These are phyloP conservation scores for Cotesia congregata DNA, from an alignment of 2,888 invertebrate species.

Conservation along the genomic window DNA sequence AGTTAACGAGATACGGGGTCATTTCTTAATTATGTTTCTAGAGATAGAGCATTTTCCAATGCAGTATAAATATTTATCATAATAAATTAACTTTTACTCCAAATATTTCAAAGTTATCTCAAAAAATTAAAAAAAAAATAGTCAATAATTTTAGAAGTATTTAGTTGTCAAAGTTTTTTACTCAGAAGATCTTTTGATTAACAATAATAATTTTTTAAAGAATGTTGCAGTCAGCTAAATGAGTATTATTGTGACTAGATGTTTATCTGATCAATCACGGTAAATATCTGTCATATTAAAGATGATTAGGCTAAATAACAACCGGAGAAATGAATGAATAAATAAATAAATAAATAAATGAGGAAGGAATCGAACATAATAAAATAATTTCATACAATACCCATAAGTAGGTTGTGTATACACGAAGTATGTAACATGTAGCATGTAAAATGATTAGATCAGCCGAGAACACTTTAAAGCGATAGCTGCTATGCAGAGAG, in stretches of 20 bases:
- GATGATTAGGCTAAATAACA: not conserved
- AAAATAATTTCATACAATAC: not conserved
- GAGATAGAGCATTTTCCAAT: too few relatives aligned
- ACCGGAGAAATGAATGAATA: not conserved
- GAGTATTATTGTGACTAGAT: not conserved
- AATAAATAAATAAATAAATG: not conserved
- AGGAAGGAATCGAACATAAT: not conserved
- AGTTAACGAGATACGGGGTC: too few relatives aligned
- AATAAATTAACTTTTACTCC: too few relatives aligned
- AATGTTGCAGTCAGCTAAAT: not conserved
- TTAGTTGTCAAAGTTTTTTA: too few relatives aligned
- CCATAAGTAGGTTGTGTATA: slow-evolving; percentile 3
- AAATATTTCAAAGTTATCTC: too few relatives aligned
- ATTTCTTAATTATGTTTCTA: too few relatives aligned
- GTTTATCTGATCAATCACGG: not conserved
- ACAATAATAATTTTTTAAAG: too few relatives aligned
- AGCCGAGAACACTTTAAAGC: slow-evolving; percentile 4
- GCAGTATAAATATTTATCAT: too few relatives aligned
- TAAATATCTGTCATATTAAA: not conserved
- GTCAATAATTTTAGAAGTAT: too few relatives aligned
- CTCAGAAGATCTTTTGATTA: too few relatives aligned
- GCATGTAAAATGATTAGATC: slow-evolving; percentile 21
- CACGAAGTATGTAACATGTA: too few relatives aligned
- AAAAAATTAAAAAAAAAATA: too few relatives aligned
- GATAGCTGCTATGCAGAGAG: slow-evolving; percentile 16